Evolutionary conservation across 1,140 invertebrate species (phyloP), one percentile per base, ranked within the genome.

Genomic region (Pararge aegeria): DNA sequence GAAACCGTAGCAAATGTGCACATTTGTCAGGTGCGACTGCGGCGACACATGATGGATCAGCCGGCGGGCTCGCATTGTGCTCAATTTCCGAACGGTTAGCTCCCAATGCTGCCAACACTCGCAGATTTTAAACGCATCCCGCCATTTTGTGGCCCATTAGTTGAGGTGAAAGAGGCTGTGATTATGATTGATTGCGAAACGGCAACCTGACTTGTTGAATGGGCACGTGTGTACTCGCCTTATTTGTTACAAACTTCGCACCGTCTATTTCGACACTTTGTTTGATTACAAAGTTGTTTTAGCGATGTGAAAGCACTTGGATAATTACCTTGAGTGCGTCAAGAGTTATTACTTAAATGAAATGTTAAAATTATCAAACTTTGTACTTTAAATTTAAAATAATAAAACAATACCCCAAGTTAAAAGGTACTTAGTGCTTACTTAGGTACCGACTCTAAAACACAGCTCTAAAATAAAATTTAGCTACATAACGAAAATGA

Each of bases 121-220:
- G 77, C 78, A 77, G 80, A 79, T 84, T 87, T 89, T 84, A 85
- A 86, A 85, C 83, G 77, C 78, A 80, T 80, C 73, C 76, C 80
- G 64, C 75, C 80, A 86, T 89, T 89, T 87, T 73, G 83, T 80
- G 86, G 76, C 63, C 83, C 86, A 89, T 89, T 89, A 89, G 79
- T 71, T 73, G 80, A 82, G 73, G 82, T 87, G 83, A 89, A 89
- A 87, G 82, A 81, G 81, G 66, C 78, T 49, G 71, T 83, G 80
- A 87, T 84, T 89, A 84, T 89, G 86, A 89, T 87, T 84, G 83
- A 89, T 89, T 68, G 75, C 66, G 64, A 78, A 75, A 70, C 67
- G 64, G 72, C 64, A 64, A 38, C 67, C 73, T 80, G 79, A 84
- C 81, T 84, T 84, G 81, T 87, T 84, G 81, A 83, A 83, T 78